Conservation (phyloP, 2,888 invertebrate genomes). For the Scaptomyza flava region DNA sequence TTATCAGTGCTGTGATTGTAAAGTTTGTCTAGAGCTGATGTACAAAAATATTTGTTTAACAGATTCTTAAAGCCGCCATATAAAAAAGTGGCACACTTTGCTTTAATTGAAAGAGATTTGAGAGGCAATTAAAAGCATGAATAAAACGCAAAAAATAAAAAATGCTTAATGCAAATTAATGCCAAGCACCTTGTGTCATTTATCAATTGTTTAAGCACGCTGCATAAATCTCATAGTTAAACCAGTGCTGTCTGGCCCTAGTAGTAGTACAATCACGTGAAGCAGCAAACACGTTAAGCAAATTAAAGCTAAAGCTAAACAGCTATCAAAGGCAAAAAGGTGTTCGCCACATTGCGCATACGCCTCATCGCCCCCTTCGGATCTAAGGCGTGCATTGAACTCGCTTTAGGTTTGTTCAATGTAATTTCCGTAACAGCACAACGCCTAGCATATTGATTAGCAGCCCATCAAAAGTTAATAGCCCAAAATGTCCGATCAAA, state of each 20-base stretch:
- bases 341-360: conserved; percentile 48
- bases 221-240: conserved; percentile 36
- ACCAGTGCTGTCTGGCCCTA: not conserved
- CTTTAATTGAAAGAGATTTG: not conserved
- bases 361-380: conserved; percentile 32
- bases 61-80: conserved; percentile 4
- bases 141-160: too few relatives aligned
- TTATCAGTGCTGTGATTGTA: conserved; percentile 15
- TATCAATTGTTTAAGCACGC: conserved; percentile 40
- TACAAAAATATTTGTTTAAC: conserved; percentile 48
- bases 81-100: conserved; percentile 29
- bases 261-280: conserved; percentile 59
- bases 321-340: not conserved
- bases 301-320: conserved; percentile 2
- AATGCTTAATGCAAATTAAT: conserved; percentile 45
- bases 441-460: conserved; percentile 52
- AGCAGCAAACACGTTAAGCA: conserved; percentile 48
- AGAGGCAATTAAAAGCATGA: conserved; percentile 29
- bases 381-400: conserved; percentile 66
- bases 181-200: conserved; percentile 48
- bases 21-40: conserved; percentile 14
- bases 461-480: conserved; percentile 30
- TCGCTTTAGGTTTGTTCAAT: conserved; percentile 46
- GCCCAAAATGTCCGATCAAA: conserved; percentile 20
- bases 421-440: conserved; percentile 54